Base-by-base conservation (phyloP, 92 coral and sea anemone species). In the Phenganax marumi region DNA sequence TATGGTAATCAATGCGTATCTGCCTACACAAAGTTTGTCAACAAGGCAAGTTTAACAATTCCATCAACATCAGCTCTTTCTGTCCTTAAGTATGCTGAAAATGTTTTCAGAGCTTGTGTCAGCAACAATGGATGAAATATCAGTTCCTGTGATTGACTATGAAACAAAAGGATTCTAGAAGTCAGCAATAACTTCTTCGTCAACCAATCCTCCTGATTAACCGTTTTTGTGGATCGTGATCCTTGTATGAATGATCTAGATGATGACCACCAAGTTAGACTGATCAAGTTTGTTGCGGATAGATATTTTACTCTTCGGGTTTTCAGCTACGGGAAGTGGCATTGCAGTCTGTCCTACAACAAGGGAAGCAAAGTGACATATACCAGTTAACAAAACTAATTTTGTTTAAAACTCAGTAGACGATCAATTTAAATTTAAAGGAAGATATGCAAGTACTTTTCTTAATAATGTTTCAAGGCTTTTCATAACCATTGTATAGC, bases 241-340 rank as follows among this genome's bases (percentile, higher is more conserved):
- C 64, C 12, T 9, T 17, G 64, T 5, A 57, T n/a, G 64, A 57
- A 57, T 57, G 64, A 57, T 9, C 3, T 57, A 22, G 64, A 57
- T 10, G 64, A 57, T 12, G 64, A 57, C 21, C 64, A 57, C 21
- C 12, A 17, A 12, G 64, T 57, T 57, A 57, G 18, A 57, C 18
- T 57, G 5, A 57, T 9, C 73, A 68, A 54, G 17, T 17, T 54
- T 17, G 17, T 17, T 10, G 60, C 60, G 17, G 60, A 54, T 17
- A 54, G 60, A 25, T 68, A 68, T 43, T 68, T 68, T 47, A 68
- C 48, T 10, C 73, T 68, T 54, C 60, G 60, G 17, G 11, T 54
- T 10, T 68, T 68, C 73, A 68, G 8, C 8, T 68, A 68, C 73
- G 73, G 73, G 10, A 68, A 68, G 50, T 47, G 50, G 12, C 50